These are phyloP conservation scores for Xiphophorus maculatus DNA, from an alignment of 2,113 vertebrate species.

Conservation along the genomic window DNA sequence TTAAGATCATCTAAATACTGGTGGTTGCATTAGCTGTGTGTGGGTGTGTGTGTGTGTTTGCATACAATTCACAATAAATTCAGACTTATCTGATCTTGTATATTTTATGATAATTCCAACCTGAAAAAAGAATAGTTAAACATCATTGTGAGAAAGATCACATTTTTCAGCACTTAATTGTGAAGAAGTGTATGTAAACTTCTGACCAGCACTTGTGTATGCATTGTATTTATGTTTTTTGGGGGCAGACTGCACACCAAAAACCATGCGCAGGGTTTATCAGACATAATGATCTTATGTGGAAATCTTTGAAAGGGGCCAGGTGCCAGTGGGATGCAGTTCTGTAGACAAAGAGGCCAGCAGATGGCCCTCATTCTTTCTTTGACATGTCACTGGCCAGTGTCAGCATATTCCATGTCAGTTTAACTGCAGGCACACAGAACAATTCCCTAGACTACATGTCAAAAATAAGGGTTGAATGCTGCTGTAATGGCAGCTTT, in stretches of 20 bases:
- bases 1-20: too few relatives aligned
- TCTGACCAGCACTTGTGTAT: not conserved
- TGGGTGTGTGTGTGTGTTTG: not conserved
- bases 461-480: slow-evolving; percentile 62
- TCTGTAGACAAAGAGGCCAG: slow-evolving; percentile 59
- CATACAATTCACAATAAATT: not conserved
- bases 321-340: slow-evolving; percentile 67
- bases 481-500: slow-evolving; percentile 39
- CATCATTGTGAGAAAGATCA: not conserved
- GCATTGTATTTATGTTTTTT: not conserved
- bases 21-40: not conserved
- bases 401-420: slow-evolving; percentile 77
- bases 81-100: not conserved
- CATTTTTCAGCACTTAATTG: not conserved
- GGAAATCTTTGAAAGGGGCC: slow-evolving; percentile 52
- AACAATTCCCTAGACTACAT: slow-evolving; percentile 35
- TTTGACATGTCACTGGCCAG: slow-evolving; percentile 53
- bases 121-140: not conserved
- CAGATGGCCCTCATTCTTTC: slow-evolving; percentile 75
- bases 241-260: not conserved
- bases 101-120: not conserved
- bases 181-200: not conserved
- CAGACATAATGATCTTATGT: slow-evolving; percentile 31
- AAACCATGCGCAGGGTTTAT: slow-evolving; percentile 22
- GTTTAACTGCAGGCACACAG: slow-evolving; percentile 42